phyloP scores from a whole-genome alignment of 2,113 vertebrate species.

The Lethenteron reissneri region DNA sequence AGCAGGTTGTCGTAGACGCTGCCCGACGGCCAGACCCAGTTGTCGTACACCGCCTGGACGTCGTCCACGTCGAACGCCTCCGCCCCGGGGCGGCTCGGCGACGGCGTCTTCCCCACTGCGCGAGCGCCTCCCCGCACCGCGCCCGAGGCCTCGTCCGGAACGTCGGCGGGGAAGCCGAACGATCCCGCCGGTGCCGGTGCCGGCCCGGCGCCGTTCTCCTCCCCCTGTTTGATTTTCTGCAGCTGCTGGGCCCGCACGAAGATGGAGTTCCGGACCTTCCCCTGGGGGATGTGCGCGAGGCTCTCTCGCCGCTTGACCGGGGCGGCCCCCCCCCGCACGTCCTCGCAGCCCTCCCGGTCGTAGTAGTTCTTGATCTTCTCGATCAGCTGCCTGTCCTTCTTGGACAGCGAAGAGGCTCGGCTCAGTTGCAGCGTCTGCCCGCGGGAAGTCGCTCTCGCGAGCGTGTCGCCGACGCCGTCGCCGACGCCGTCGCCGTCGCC shows the following conservation, averaged over 20 bases:
- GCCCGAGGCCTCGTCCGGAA: no score
- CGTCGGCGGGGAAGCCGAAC: no score
- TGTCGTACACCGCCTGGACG: no score
- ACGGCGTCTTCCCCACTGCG: no score
- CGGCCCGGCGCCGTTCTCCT: no score
- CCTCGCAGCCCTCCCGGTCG: neutral
- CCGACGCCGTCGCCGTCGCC: neutral
- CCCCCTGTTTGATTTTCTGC: no score
- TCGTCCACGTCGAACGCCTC: no score
- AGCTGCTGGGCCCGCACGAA: neutral
- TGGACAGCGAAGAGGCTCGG: neutral
- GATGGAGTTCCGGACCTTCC: neutral
- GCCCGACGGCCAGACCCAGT: no score
- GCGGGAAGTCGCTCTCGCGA: neutral
- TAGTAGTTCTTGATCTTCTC: slow-evolving; percentile 1
- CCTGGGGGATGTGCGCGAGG: slow-evolving; percentile 1
- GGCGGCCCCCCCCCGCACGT: neutral
- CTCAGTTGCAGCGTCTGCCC: neutral
- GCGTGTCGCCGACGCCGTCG: neutral
- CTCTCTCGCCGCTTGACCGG: slow-evolving; percentile 4
- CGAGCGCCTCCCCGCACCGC: no score
- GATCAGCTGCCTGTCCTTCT: slow-evolving; percentile 5
- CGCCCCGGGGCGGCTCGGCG: no score
- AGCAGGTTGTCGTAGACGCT: no score
- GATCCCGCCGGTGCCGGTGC: no score